phyloP scores from a whole-genome alignment of 2,113 vertebrate species.

The Cryptotis parvus region DNA sequence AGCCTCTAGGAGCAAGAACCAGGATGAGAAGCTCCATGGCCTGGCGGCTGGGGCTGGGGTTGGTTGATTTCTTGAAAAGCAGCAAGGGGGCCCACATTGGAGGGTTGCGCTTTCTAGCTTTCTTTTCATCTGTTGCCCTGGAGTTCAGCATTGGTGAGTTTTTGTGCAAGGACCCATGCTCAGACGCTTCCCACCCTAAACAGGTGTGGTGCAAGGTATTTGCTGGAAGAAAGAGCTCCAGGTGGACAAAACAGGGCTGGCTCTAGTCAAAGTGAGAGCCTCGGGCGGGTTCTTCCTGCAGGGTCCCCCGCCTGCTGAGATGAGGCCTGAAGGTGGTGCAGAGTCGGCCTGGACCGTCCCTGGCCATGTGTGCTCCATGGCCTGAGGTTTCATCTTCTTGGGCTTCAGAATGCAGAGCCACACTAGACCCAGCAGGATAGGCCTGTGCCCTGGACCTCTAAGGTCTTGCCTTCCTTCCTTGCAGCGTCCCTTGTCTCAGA shows the following conservation, averaged over 20 bases:
- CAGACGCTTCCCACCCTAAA: constrained; percentile 34
- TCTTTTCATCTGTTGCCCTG: neutral
- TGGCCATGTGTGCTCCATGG: neutral
- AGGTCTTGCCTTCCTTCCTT: neutral
- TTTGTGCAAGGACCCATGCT: constrained; percentile 66
- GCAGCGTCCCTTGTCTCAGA: constrained; percentile 6
- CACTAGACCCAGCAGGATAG: constrained; percentile 22
- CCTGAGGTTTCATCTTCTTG: constrained; percentile 29
- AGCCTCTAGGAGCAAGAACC: constrained; percentile 42
- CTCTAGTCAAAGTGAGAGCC: constrained; percentile 71
- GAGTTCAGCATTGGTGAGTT: constrained; percentile 67
- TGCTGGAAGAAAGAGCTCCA: constrained; percentile 42
- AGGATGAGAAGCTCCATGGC: constrained; percentile 21
- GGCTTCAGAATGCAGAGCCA: constrained; percentile 15
- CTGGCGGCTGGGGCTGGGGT: no score
- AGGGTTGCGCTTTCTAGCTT: neutral
- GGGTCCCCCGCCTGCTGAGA: neutral
- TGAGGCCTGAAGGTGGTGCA: neutral
- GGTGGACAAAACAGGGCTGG: constrained; percentile 66
- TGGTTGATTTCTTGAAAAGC: constrained; percentile 54
- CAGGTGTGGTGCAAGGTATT: constrained; percentile 73
- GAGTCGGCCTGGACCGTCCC: neutral
- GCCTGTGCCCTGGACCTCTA: neutral
- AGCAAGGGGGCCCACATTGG: neutral
- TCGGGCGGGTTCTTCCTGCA: neutral